Evolutionary conservation across 2,797 vertebrate genomes (phyloP).

Genomic region (Acrossocheilus fasciatus): DNA sequence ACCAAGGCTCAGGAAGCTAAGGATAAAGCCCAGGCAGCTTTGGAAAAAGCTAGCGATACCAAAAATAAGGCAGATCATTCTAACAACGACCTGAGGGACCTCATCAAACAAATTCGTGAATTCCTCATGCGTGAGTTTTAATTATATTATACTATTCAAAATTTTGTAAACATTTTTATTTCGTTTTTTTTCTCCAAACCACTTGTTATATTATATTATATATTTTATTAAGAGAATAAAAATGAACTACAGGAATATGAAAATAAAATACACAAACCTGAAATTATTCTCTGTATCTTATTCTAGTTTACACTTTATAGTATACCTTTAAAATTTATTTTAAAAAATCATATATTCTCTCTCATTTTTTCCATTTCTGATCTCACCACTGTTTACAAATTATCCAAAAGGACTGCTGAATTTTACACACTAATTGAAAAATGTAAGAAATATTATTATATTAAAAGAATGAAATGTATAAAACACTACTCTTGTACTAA

Average conservation of each 20-base stretch:
- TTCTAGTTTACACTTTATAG: neutral
- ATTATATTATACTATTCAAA: neutral
- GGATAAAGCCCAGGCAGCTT: constrained; percentile 84
- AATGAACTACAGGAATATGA: neutral
- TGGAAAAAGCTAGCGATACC: constrained; percentile 90
- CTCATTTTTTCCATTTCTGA: neutral
- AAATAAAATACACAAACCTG: neutral
- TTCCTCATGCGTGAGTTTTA: constrained; percentile 93
- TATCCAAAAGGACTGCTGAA: neutral
- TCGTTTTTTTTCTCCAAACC: neutral
- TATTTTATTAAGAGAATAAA: neutral
- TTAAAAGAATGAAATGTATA: neutral
- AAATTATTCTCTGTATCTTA: neutral
- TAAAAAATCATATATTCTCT: neutral
- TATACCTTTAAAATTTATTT: neutral
- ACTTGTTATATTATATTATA: neutral
- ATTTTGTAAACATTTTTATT: neutral
- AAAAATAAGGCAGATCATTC: constrained; percentile 90
- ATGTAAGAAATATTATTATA: neutral
- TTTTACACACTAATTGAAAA: neutral
- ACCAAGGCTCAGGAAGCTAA: constrained; percentile 88
- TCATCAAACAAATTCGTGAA: constrained; percentile 92
- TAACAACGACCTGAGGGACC: constrained; percentile 92
- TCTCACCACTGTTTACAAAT: neutral
- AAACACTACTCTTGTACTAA: neutral